Evolutionary conservation across 2,113 vertebrate genomes (phyloP).

Genomic region (Xiphorhynchus elegans): DNA sequence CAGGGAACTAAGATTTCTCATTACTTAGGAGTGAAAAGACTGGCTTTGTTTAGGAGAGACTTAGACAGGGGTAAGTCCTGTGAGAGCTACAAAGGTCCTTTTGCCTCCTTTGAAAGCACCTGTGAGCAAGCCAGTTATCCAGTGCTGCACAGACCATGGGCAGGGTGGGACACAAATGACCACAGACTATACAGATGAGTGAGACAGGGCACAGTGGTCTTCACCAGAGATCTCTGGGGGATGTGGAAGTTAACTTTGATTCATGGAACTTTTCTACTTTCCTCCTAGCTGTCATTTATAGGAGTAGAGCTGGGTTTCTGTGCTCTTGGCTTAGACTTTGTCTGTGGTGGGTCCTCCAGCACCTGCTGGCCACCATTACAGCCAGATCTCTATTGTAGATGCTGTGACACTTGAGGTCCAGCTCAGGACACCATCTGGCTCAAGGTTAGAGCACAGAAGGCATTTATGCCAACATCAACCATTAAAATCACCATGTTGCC

Average conservation of each 20-base stretch:
- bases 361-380: no score
- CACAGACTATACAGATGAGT: neutral
- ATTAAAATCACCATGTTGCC: neutral
- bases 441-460: neutral
- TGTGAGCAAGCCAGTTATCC: neutral
- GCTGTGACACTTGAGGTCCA: neutral
- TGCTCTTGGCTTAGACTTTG: no score
- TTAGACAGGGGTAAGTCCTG: neutral
- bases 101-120: neutral
- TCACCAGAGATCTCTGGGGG: neutral
- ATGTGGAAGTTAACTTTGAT: neutral
- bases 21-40: neutral
- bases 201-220: neutral
- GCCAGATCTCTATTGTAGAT: no score
- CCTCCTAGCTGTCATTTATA: no score
- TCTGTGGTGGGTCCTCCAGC: no score
- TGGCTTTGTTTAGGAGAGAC: neutral
- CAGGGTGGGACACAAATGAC: neutral
- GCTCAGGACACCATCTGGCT: neutral
- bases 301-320: no score
- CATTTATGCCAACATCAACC: neutral
- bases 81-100: neutral
- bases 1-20: neutral
- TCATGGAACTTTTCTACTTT: neutral
- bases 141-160: fast-evolving